Percentiles rank a stretch among this genome's conserved stretches.
Conservation (phyloP, 2,113 vertebrate genomes). For the Athene cunicularia region DNA sequence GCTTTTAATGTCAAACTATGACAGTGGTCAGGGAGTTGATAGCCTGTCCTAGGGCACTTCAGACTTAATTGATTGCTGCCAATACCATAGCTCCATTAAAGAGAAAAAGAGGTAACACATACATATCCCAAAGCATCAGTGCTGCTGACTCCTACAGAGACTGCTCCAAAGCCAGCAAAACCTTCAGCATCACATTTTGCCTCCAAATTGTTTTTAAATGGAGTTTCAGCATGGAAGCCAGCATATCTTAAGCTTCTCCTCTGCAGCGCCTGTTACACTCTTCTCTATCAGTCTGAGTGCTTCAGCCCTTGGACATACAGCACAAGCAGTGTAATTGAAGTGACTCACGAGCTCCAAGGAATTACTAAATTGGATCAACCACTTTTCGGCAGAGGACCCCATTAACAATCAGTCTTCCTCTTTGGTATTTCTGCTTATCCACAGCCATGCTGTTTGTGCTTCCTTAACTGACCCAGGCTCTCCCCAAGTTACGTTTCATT, state of each 20-base stretch:
- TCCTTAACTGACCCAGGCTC: not conserved
- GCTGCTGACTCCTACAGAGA: not conserved
- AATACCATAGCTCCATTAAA: not conserved
- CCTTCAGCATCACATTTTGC: not conserved
- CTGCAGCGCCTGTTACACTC: fast-evolving
- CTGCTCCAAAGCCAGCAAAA: not conserved
- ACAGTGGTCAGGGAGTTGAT: not conserved
- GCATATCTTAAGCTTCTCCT: not conserved
- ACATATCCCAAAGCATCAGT: not conserved
- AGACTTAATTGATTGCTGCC: not conserved
- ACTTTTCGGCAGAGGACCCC: not conserved
- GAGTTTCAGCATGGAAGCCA: not conserved
- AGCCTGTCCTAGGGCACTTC: not conserved
- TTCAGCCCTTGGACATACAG: not conserved
- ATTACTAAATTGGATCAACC: not conserved
- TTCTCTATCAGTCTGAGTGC: not conserved
- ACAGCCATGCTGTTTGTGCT: not conserved
- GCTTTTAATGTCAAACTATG: conserved; percentile 33
- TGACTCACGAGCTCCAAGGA: not conserved
- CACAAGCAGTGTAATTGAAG: not conserved
- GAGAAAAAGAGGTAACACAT: not conserved
- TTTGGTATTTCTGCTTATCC: not conserved
- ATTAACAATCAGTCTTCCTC: not conserved
- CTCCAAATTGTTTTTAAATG: not conserved
- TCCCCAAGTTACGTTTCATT: not conserved